Conservation (phyloP, 2,113 vertebrate species). For the Porphyrio hochstetteri region DNA sequence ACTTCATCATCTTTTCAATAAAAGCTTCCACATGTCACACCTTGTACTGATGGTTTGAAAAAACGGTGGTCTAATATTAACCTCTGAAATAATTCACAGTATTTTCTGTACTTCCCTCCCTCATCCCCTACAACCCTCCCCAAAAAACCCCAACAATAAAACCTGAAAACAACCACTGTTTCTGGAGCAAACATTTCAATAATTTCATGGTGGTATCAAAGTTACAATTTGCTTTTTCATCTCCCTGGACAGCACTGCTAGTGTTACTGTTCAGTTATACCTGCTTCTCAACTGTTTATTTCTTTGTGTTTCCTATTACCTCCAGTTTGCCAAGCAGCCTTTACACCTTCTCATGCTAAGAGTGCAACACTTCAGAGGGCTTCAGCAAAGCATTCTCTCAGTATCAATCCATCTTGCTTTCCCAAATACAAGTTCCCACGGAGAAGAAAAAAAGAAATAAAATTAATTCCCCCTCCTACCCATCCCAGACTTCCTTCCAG, state of each 20-base stretch:
- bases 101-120: not conserved
- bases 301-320: not conserved
- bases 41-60: not conserved
- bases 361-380: not conserved
- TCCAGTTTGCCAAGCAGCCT: not conserved
- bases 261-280: not conserved
- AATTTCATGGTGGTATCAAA: not conserved
- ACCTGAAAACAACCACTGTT: not conserved
- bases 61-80: not conserved
- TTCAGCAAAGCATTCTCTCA: not conserved
- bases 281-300: not conserved
- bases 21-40: not conserved
- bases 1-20: not conserved
- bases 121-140: no score
- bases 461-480: not conserved
- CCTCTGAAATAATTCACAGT: not conserved
- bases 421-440: not conserved
- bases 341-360: not conserved
- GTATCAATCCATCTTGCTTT: not conserved
- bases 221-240: not conserved
- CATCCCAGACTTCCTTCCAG: not conserved
- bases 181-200: not conserved
- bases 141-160: not conserved
- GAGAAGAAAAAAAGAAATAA: not conserved
- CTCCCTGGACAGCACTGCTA: not conserved